These are phyloP conservation scores for Brienomyrus brachyistius DNA, from an alignment of 2,113 vertebrate species.

Conservation along the genomic window DNA sequence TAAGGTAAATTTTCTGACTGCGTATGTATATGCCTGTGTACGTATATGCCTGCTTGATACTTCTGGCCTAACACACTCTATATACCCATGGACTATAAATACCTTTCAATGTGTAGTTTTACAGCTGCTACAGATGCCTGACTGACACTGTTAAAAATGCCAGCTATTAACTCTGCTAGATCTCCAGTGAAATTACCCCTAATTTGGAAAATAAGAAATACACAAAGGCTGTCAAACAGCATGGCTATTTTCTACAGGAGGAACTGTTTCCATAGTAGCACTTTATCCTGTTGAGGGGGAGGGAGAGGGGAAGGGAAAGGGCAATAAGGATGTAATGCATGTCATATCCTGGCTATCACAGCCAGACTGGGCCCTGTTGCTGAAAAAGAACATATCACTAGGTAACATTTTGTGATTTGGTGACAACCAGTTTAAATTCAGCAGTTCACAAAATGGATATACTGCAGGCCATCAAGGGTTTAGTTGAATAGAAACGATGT, in stretches of 20 bases:
- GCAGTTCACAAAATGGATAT: neutral
- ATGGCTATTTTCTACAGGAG: neutral
- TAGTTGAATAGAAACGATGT: neutral
- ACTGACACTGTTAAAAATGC: neutral
- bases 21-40: no score
- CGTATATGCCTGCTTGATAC: no score
- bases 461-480: neutral
- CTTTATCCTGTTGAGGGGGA: neutral
- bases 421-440: neutral
- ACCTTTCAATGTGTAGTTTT: neutral
- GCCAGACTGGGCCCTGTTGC: neutral
- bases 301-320: neutral
- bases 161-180: neutral
- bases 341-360: neutral
- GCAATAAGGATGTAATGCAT: neutral
- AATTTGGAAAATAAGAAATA: constrained; percentile 9
- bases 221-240: neutral
- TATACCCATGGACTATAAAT: neutral
- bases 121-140: neutral
- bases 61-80: neutral
- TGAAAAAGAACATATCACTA: neutral
- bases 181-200: constrained; percentile 1
- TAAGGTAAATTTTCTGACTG: no score
- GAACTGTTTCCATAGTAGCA: constrained; percentile 10
- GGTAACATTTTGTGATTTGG: neutral